These are phyloP conservation scores for Archocentrus centrarchus DNA, from an alignment of 2,113 vertebrate genomes.

Conservation along the genomic window DNA sequence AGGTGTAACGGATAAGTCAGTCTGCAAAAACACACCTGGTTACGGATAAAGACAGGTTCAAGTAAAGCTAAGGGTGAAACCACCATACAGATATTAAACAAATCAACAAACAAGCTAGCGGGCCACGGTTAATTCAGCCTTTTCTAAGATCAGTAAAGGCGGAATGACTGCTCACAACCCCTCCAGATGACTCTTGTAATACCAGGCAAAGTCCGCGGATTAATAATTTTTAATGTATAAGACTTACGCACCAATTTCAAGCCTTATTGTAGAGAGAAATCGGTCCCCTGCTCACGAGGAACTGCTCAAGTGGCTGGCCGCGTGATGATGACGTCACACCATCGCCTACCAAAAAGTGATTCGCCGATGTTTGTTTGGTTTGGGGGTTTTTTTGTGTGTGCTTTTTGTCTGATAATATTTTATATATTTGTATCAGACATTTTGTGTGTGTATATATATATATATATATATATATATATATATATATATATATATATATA, in stretches of 20 bases:
- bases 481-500: too few species aligned
- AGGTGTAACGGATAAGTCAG: background rate
- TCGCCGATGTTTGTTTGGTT: background rate
- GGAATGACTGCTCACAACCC: background rate
- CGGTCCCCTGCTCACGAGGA: background rate
- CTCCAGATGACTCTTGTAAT: rapidly evolving
- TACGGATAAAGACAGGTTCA: background rate
- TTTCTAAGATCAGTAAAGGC: background rate
- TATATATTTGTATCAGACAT: background rate
- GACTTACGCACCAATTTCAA: slow-evolving; percentile 36
- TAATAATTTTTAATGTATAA: background rate
- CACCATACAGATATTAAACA: background rate
- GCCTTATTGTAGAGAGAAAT: background rate
- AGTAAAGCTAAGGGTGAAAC: background rate
- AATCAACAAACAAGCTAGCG: slow-evolving; percentile 1
- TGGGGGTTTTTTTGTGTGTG: background rate
- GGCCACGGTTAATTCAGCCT: background rate
- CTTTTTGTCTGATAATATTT: background rate
- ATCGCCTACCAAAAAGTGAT: background rate
- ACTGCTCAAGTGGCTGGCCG: slow-evolving; percentile 4
- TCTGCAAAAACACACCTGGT: background rate
- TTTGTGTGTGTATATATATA: too few species aligned
- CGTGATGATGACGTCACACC: slow-evolving; percentile 35
- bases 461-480: too few species aligned
- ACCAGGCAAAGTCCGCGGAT: rapidly evolving